Base-by-base conservation (phyloP, 1,140 invertebrate species). In the Drosophila carrolli region DNA sequence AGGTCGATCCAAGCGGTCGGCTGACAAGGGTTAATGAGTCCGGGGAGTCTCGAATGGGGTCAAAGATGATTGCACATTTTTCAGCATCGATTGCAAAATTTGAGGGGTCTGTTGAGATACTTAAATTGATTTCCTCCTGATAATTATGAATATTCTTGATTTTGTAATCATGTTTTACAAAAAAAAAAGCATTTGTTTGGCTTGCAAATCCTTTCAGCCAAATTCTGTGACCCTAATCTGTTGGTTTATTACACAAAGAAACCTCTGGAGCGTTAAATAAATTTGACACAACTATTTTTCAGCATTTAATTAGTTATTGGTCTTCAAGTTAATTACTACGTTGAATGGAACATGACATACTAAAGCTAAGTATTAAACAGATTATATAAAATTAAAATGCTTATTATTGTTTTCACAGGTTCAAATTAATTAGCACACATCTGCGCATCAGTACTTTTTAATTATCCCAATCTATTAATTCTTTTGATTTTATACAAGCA, bases 1-100 rank as follows among this genome's bases (percentile, higher is more conserved):
- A 72, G 68, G 68, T 71, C 68, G 50, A 47, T 27, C 7, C 7
- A n/a, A 29, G 11, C n/a, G 43, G 44, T 35, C 14, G 37, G 27
- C 35, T 70, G 43, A 47, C 43, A 16, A 37, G 41, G 43, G 19
- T 43, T 72, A 71, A 72, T 71, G 53, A 72, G 65, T 37, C 40
- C 5, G 38, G 46, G 38, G 37, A 37, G 16, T 48, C 35, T 11
- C 19, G 1, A 54, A 32, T 40, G n/a, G 16, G 37, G 43, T 40
- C 44, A 70, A 29, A 13, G 37, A 58, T 71, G 43, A 71, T 50
- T 63, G 40, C 60, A 63, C 16, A 38, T 46, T 38, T 48, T 59
- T 51, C 23, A 35, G 43, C 50, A 53, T 4, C 43, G 54, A 62
- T 63, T 60, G 55, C 55, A 43, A 19, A 41, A 27, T 6, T 37